Base-by-base conservation (phyloP, 2,888 invertebrate genomes). In the Dorcus parallelipipedus region DNA sequence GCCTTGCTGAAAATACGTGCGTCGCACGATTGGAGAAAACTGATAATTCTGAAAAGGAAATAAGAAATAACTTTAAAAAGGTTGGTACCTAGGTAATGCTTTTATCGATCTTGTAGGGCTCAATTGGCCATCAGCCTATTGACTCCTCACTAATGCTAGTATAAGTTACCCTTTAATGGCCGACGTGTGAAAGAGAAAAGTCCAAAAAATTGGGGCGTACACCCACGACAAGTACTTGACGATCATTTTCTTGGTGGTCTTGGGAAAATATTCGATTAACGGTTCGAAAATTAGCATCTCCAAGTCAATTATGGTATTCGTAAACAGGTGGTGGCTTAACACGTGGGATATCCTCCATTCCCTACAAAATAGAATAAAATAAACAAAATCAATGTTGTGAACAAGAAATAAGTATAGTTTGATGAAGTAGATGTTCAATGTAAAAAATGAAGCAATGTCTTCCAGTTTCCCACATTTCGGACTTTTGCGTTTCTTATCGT, bases 331-430 rank as follows among this genome's bases (percentile, higher is more conserved):
- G 74, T 93, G 93, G 39, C 91, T 91, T 43, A 93, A 73, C 0
- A 81, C 86, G 69, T 93, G 93, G 0, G 86, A 86, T 41, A 92
- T 83, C 59, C 91, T 82, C 84, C 90, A 92, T 62, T 89, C 86
- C 66, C 85, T 83, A 72, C 10, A 57, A 56, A 38, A 17, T n/a
- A n/a, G n/a, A 26, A 38, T n/a, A 33, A 20, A 20, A 20, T 20
- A 20, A 20, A 23, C 3, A 5, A 47, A 54, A 14, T 14, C 1
- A 14, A 14, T 14, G 14, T 14, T 14, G n/a, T 1, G 14, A 14
- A 14, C 14, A 14, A n/a, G n/a, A n/a, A n/a, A n/a, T n/a, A n/a
- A n/a, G n/a, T n/a, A n/a, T n/a, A n/a, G n/a, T n/a, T n/a, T n/a
- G n/a, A n/a, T n/a, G n/a, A n/a, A n/a, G n/a, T n/a, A n/a, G n/a